Percentiles rank a stretch among this genome's conserved stretches.
These are phyloP conservation scores for Spatulosminthurus flaviceps DNA, from an alignment of 2,888 invertebrate species.

Conservation along the genomic window DNA sequence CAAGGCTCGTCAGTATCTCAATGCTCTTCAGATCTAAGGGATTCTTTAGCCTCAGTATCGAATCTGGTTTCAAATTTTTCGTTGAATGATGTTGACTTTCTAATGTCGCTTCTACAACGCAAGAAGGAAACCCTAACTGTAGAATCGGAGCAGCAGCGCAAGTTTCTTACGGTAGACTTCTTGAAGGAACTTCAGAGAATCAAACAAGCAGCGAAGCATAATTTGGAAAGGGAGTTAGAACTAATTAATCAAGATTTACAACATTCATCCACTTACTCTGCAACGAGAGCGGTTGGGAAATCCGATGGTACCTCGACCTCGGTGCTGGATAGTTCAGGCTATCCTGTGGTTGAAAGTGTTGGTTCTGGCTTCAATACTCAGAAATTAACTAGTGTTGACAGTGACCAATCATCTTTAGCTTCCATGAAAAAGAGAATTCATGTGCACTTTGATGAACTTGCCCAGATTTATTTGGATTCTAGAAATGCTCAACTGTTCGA, in stretches of 20 bases:
- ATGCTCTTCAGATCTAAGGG: slow-evolving; percentile 64
- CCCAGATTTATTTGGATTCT: slow-evolving; percentile 83
- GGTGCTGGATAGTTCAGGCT: slow-evolving; percentile 30
- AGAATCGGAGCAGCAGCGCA: slow-evolving; percentile 81
- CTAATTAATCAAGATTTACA: slow-evolving; percentile 77
- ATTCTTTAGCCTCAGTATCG: slow-evolving; percentile 16
- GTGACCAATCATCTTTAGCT: slow-evolving; percentile 70
- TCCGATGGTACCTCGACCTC: neutral
- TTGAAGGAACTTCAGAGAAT: slow-evolving; percentile 78
- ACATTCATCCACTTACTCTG: slow-evolving; percentile 3
- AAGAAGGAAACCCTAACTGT: slow-evolving; percentile 82
- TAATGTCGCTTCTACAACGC: slow-evolving; percentile 81
- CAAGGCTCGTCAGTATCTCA: slow-evolving; percentile 66
- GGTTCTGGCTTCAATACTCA: slow-evolving; percentile 57
- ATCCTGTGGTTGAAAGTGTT: slow-evolving; percentile 1
- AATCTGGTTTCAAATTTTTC: slow-evolving; percentile 64
- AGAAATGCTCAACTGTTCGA: slow-evolving; percentile 79
- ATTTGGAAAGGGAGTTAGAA: slow-evolving; percentile 76
- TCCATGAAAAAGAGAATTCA: slow-evolving; percentile 79
- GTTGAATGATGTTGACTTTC: slow-evolving; percentile 81
- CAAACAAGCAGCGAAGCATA: slow-evolving; percentile 75
- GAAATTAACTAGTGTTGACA: slow-evolving; percentile 47
- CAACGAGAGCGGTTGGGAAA: neutral
- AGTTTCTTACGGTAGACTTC: slow-evolving; percentile 84
- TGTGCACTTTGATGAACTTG: slow-evolving; percentile 88